Conservation (phyloP, 2,888 invertebrate species). For the Rambutsinella grinnellia region DNA sequence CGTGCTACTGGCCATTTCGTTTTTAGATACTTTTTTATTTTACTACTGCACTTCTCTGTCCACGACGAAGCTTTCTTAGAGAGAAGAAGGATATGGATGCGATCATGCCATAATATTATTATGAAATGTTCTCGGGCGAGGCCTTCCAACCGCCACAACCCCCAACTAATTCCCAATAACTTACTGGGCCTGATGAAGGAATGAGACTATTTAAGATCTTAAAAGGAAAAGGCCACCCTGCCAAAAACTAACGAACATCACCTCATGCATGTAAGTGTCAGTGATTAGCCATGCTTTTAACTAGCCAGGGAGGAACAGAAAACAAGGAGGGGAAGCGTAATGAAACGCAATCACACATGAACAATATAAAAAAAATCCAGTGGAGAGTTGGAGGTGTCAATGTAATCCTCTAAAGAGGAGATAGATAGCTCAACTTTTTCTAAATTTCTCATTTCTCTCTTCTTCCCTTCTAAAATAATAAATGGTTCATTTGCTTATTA, state of each 20-base stretch:
- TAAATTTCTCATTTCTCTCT: constrained; percentile 4
- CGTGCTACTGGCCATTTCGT: constrained; percentile 58
- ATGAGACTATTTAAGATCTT: constrained; percentile 43
- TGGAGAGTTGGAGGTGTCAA: constrained; percentile 34
- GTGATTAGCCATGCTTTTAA: constrained; percentile 48
- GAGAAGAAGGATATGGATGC: not conserved
- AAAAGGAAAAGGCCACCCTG: constrained; percentile 60
- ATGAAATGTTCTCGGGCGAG: constrained; percentile 18
- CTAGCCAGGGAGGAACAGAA: not conserved
- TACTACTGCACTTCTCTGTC: not conserved
- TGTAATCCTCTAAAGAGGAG: constrained; percentile 41
- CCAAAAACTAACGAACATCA: constrained; percentile 41
- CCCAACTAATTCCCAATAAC: too few species aligned
- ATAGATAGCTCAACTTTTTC: constrained; percentile 42
- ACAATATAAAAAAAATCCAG: constrained; percentile 5
- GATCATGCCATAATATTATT: constrained; percentile 1
- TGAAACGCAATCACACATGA: constrained; percentile 30
- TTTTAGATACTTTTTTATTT: not conserved
- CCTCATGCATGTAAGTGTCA: constrained; percentile 56
- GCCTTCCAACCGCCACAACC: not conserved
- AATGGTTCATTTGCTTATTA: constrained; percentile 54
- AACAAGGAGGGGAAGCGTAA: constrained; percentile 5
- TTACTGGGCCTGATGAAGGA: constrained; percentile 28
- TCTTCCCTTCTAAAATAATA: constrained; percentile 14
- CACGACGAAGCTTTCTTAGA: constrained; percentile 1